These are phyloP conservation scores for Phrynosoma blainvillii DNA, from an alignment of 2,113 vertebrate species.

Conservation along the genomic window DNA sequence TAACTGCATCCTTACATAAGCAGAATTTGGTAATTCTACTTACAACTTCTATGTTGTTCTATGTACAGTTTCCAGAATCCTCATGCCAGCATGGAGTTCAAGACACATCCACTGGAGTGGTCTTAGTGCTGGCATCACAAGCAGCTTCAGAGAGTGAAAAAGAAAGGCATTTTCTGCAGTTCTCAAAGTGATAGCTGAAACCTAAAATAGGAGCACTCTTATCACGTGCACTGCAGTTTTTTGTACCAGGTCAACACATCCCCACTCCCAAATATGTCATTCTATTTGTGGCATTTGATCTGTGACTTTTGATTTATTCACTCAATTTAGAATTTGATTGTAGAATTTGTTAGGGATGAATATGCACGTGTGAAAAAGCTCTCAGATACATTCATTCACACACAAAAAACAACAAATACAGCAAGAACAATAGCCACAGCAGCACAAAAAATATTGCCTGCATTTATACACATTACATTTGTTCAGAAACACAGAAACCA, in stretches of 20 bases:
- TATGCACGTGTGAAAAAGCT: neutral
- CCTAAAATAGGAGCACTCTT: too few relatives aligned
- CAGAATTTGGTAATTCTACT: too few relatives aligned
- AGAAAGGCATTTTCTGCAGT: neutral
- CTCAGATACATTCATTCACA: neutral
- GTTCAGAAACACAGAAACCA: conserved; percentile 27
- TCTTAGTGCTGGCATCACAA: neutral
- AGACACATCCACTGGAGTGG: neutral
- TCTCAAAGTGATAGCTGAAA: neutral
- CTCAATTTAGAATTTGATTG: neutral
- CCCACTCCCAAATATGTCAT: too few relatives aligned
- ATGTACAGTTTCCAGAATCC: neutral
- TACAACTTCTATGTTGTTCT: neutral
- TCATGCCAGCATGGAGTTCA: neutral
- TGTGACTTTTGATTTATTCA: neutral
- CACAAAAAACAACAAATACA: too few relatives aligned
- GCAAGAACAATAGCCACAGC: neutral
- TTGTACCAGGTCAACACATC: neutral
- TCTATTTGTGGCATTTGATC: neutral
- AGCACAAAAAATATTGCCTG: neutral
- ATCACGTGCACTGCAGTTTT: neutral
- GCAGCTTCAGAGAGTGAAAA: neutral
- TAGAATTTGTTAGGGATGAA: neutral
- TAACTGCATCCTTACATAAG: neutral
- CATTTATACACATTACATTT: conserved; percentile 34